Percentiles rank a stretch among this genome's conserved stretches.
Conservation (phyloP, 2,797 vertebrate species). For the Garrulus glandarius region DNA sequence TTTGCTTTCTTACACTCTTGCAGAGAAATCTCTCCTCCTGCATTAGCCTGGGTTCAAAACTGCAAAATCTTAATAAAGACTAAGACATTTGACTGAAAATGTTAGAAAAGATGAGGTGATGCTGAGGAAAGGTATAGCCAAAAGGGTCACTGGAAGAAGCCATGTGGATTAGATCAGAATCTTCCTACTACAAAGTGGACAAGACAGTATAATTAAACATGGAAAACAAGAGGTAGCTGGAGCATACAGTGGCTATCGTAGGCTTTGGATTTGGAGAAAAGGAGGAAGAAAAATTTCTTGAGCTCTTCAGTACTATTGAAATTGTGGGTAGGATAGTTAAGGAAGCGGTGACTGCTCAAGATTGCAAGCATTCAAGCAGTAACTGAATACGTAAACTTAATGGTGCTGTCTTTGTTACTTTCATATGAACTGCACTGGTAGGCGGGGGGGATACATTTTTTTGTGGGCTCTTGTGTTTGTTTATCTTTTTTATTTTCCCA, state of each 20-base stretch:
- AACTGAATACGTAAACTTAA: not conserved
- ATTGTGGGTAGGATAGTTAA: not conserved
- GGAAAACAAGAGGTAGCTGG: not conserved
- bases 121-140: not conserved
- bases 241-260: not conserved
- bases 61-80: not conserved
- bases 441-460: not conserved
- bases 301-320: not conserved
- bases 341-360: not conserved
- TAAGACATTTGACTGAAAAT: not conserved
- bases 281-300: not conserved
- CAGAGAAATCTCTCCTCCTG: not conserved
- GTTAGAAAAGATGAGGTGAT: not conserved
- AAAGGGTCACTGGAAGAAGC: not conserved
- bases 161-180: not conserved
- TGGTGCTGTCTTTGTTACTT: not conserved
- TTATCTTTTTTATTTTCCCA: not conserved
- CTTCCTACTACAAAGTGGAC: not conserved
- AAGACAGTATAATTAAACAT: not conserved
- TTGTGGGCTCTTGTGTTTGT: not conserved
- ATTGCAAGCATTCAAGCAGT: not conserved
- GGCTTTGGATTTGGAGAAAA: not conserved
- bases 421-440: not conserved
- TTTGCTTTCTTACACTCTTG: not conserved
- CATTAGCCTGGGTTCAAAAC: not conserved